Evolutionary conservation across 1,140 invertebrate genomes (phyloP).

Genomic region (Caenorhabditis elegans): WBcel235 BX284603.4:4692501-4693000

Average conservation of each 20-base stretch:
- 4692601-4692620: neutral
- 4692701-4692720: neutral
- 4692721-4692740: neutral
- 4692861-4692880: constrained; percentile 31
- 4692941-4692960: constrained; percentile 51
- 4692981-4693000: constrained; percentile 43
- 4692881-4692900: neutral
- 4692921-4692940: constrained; percentile 23
- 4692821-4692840: constrained; percentile 20
- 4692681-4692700: constrained; percentile 32
- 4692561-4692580: neutral
- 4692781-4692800: constrained; percentile 28
- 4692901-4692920: neutral
- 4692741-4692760: neutral
- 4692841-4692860: constrained; percentile 24
- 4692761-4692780: neutral
- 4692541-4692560: neutral
- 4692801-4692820: constrained; percentile 1
- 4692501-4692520: neutral
- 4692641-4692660: neutral
- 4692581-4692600: neutral
- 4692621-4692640: neutral
- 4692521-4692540: neutral
- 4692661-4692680: constrained; percentile 14
- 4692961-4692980: constrained; percentile 49